These are phyloP conservation scores for Malurus cyaneus DNA, from an alignment of 2,113 vertebrate genomes.

Conservation along the genomic window DNA sequence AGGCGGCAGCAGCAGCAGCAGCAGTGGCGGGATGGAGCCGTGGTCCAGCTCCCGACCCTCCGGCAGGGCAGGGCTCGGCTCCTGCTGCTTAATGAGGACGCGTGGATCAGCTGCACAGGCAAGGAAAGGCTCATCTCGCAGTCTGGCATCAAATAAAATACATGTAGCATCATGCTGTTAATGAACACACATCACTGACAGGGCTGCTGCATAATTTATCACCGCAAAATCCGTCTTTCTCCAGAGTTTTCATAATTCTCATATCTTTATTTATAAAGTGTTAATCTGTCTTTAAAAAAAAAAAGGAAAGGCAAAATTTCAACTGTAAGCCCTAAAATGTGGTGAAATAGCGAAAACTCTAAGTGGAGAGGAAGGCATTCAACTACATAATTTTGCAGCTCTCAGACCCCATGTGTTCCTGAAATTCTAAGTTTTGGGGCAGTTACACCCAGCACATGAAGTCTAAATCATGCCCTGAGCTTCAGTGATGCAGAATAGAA, in stretches of 20 bases:
- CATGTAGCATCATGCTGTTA: background rate
- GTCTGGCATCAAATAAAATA: background rate
- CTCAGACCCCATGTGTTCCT: background rate
- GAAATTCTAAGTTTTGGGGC: background rate
- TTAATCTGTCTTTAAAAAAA: background rate
- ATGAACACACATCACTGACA: background rate
- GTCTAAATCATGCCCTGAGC: background rate
- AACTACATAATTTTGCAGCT: background rate
- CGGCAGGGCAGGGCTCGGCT: fast-evolving
- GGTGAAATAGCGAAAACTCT: background rate
- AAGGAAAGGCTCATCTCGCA: background rate
- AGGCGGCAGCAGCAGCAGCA: background rate
- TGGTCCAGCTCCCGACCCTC: fast-evolving
- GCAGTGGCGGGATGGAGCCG: background rate
- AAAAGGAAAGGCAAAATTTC: background rate
- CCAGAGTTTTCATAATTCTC: background rate
- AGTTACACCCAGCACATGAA: fast-evolving
- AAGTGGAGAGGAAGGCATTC: background rate
- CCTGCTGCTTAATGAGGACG: background rate
- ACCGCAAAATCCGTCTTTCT: background rate
- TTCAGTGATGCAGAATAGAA: background rate
- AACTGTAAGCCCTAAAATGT: background rate
- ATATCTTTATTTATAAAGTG: background rate
- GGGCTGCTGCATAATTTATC: background rate
- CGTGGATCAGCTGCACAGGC: background rate